Evolutionary conservation across 2,113 vertebrate species (phyloP), one percentile per base, ranked within the genome.

Genomic region (Chlorodrepanis virens): DNA sequence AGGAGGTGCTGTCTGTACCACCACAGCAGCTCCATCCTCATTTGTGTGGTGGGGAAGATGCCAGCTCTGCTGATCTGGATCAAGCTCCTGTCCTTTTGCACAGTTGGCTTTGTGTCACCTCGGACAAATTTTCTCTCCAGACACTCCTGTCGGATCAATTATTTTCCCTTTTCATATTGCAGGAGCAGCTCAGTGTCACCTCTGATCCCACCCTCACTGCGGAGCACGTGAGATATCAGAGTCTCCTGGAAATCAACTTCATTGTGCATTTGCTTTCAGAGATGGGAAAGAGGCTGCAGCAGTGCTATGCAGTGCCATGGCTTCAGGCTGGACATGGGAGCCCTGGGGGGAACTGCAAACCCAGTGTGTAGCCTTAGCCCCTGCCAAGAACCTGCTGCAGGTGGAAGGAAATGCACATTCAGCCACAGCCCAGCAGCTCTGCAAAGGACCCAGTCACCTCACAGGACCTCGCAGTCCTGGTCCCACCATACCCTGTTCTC

Each of bases 301-400:
- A 1, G 60, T 10, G 53, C 57, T 39, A 50, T 49, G 39, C n/a
- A 6, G 29, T n/a, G 72, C 87, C 14, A 2, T 0, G 19, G 80
- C 76, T 33, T 19, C 44, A 37, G 68, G 44, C 68, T 52, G 71
- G 45, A 50, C 71, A 11, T 0, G 1, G 5, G 24, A 45, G 44
- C 59, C n/a, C 14, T 50, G 54, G 11, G 29, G 40, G 29, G 76
- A 45, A 29, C 59, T 14, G 68, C 50, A 76, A 27, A n/a, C 23
- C 27, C 61, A 24, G 15, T 0, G 5, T 8, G 42, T 28, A 60
- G 25, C 1, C 1, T n/a, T 0, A 31, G 42, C 17, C 39, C 21
- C 29, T 74, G 75, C 44, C 21, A 29, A 35, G 68, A 19, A 50
- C 37, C 42, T 22, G 4, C 44, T 6, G 12, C 29, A n/a, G 31